Percentiles rank a stretch among this genome's conserved stretches.
Evolutionary conservation across 2,113 vertebrate genomes (phyloP).

Genomic region (Callaeas wilsoni): DNA sequence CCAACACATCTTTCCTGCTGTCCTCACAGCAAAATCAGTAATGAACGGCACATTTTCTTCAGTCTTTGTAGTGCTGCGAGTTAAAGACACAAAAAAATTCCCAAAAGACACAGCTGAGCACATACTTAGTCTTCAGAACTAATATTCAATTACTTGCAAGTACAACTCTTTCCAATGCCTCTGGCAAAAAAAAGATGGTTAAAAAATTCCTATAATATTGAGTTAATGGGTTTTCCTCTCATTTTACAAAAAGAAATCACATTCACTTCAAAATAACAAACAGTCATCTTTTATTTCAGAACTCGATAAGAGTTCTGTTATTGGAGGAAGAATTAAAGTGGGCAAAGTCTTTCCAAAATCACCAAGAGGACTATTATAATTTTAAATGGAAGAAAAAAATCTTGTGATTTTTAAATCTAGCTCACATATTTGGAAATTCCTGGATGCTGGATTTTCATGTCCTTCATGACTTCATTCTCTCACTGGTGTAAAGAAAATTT

Average conservation of each 20-base stretch:
- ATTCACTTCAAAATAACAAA: background rate
- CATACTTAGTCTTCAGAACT: background rate
- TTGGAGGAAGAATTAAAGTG: background rate
- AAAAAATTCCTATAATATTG: background rate
- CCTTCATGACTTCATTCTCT: background rate
- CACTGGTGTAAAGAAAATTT: background rate
- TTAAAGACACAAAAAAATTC: background rate
- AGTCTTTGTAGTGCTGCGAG: fast-evolving
- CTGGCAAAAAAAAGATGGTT: background rate
- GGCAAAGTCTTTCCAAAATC: background rate
- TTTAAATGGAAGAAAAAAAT: background rate
- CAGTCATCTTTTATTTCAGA: background rate
- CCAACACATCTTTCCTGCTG: background rate
- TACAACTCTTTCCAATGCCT: background rate
- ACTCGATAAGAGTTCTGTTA: fast-evolving
- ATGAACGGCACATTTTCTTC: background rate
- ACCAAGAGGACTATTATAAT: fast-evolving
- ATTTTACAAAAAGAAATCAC: background rate
- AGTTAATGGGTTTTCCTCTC: background rate
- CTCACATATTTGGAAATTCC: background rate
- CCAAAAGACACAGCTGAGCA: background rate
- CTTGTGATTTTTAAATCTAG: background rate
- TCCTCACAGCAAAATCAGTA: fast-evolving
- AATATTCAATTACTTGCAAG: background rate
- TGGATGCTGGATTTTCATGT: background rate